Evolutionary conservation across 2,888 invertebrate genomes (phyloP).

Genomic region (Noctua janthina): DNA sequence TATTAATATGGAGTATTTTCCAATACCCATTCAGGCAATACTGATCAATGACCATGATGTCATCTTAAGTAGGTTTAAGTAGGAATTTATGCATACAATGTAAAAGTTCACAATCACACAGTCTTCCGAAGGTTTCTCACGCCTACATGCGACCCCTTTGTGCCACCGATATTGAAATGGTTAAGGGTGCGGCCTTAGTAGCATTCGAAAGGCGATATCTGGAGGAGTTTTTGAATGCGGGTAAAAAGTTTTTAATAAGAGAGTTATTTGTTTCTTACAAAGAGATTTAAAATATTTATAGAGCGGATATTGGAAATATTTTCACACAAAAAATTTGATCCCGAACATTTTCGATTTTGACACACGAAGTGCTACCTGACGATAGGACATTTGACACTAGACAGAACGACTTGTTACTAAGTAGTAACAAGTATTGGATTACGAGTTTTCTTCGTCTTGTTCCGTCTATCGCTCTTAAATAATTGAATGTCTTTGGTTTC

Average conservation of each 20-base stretch:
- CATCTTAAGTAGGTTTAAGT: background rate
- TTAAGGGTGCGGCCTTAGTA: slow-evolving; percentile 16
- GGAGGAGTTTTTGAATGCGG: background rate
- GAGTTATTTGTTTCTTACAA: background rate
- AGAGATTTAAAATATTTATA: no score
- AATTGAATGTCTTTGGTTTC: background rate
- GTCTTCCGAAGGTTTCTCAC: slow-evolving; percentile 52
- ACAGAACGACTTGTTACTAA: no score
- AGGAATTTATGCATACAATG: slow-evolving; percentile 17
- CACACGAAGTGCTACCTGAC: no score
- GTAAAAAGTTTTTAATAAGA: background rate
- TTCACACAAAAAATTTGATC: no score
- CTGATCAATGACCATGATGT: background rate
- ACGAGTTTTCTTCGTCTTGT: no score
- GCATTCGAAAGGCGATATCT: background rate
- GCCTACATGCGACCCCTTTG: slow-evolving; percentile 37
- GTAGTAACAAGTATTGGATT: no score
- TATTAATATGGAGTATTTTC: no score
- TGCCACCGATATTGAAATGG: slow-evolving; percentile 46
- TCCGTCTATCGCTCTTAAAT: no score
- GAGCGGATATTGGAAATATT: no score
- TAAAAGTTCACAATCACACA: slow-evolving; percentile 47
- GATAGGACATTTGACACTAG: no score
- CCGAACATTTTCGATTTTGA: no score
- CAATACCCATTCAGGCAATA: background rate